Evolutionary conservation across 2,888 invertebrate species (phyloP).

Genomic region (Ceramica pisi): DNA sequence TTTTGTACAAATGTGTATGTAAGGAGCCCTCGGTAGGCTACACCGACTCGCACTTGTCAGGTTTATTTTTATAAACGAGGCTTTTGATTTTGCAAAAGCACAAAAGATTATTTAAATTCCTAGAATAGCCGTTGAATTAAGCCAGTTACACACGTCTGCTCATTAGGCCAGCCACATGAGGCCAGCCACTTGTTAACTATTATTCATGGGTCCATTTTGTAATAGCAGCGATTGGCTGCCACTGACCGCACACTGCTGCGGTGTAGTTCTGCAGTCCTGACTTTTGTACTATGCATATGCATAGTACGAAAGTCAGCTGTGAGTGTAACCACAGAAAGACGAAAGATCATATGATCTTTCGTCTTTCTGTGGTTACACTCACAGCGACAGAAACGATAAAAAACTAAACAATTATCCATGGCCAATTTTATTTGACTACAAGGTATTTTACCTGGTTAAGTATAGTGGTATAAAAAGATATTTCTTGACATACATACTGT

Average conservation of each 20-base stretch:
- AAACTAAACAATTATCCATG: not conserved
- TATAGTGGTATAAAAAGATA: too few species aligned
- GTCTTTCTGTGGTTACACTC: not conserved
- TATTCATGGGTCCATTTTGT: conserved; percentile 20
- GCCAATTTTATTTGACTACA: not conserved
- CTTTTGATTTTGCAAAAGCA: not conserved
- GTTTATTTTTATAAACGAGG: not conserved
- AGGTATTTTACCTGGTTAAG: too few species aligned
- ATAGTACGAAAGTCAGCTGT: too few species aligned
- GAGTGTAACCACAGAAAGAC: too few species aligned
- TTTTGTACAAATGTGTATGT: too few species aligned
- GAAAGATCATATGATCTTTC: not conserved
- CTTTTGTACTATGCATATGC: not conserved
- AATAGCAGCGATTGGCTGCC: conserved; percentile 14
- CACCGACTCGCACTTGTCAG: too few species aligned
- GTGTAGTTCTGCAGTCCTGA: conserved; percentile 9
- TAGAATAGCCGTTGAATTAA: not conserved
- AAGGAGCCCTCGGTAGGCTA: too few species aligned
- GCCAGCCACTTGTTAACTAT: conserved; percentile 30
- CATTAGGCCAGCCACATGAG: conserved; percentile 18
- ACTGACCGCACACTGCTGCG: conserved; percentile 1
- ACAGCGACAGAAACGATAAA: not conserved
- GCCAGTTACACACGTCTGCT: conserved; percentile 1
- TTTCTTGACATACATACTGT: not conserved
- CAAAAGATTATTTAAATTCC: not conserved